phyloP scores from a whole-genome alignment of 2,797 vertebrate species.

The Potorous gilbertii region DNA sequence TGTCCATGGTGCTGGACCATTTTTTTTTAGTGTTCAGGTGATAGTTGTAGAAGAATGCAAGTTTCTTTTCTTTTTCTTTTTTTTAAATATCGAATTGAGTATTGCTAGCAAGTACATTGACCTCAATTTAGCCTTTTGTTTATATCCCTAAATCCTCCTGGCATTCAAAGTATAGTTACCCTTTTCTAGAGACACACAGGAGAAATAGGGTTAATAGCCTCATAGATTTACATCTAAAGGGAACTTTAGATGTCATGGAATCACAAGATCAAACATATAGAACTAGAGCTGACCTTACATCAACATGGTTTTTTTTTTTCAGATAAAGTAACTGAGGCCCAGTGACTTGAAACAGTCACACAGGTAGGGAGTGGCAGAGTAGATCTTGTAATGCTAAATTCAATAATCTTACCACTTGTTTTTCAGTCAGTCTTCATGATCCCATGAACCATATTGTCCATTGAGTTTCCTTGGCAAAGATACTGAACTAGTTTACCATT shows the following conservation, averaged over 20 bases:
- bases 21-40: conserved; percentile 27
- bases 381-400: not conserved
- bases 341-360: not conserved
- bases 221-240: not conserved
- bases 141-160: conserved; percentile 4
- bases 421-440: not conserved
- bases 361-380: not conserved
- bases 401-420: not conserved
- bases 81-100: conserved; percentile 34
- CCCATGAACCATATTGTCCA: not conserved
- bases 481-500: too few relatives aligned
- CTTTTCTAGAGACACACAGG: not conserved
- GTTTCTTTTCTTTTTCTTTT: not conserved
- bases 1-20: not conserved
- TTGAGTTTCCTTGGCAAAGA: not conserved
- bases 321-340: not conserved
- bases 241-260: not conserved
- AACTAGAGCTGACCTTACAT: not conserved
- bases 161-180: not conserved
- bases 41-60: not conserved
- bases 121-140: not conserved
- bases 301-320: not conserved
- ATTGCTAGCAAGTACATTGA: not conserved
- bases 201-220: not conserved
- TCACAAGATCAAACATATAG: not conserved